Evolutionary conservation across 1,140 invertebrate species (phyloP).

Genomic region (Leguminivora glycinivorella): DNA sequence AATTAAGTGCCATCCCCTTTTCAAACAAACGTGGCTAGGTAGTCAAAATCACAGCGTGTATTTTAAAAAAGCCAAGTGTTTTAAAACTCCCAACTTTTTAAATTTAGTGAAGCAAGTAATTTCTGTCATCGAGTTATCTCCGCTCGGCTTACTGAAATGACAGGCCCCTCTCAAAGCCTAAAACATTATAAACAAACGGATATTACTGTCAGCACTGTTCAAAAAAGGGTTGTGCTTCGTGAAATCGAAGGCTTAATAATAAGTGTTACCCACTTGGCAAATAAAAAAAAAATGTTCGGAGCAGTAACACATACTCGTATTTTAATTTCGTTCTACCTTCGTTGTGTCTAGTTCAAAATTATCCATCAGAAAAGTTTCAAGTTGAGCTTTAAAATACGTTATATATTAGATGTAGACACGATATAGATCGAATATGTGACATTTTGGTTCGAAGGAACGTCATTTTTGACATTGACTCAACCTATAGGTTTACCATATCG

Average conservation of each 20-base stretch:
- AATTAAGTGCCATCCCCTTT: background rate
- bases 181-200: constrained; percentile 26
- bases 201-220: constrained; percentile 19
- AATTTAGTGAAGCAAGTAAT: constrained; percentile 29
- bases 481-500: too few species aligned
- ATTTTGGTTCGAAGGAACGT: too few species aligned
- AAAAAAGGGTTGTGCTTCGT: constrained; percentile 15
- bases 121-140: constrained; percentile 30
- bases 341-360: background rate
- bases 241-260: background rate
- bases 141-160: constrained; percentile 25
- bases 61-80: constrained; percentile 23
- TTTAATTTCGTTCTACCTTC: background rate
- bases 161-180: constrained; percentile 27
- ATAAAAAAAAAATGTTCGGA: background rate
- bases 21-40: background rate
- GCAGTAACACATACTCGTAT: background rate
- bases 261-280: background rate
- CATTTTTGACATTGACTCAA: too few species aligned
- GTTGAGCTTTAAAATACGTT: too few species aligned
- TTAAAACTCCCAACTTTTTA: constrained; percentile 17
- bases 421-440: too few species aligned
- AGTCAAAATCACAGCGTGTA: constrained; percentile 9
- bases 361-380: background rate
- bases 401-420: too few species aligned